Conservation (phyloP, 2,113 vertebrate genomes). For the Trogon surrucura region DNA sequence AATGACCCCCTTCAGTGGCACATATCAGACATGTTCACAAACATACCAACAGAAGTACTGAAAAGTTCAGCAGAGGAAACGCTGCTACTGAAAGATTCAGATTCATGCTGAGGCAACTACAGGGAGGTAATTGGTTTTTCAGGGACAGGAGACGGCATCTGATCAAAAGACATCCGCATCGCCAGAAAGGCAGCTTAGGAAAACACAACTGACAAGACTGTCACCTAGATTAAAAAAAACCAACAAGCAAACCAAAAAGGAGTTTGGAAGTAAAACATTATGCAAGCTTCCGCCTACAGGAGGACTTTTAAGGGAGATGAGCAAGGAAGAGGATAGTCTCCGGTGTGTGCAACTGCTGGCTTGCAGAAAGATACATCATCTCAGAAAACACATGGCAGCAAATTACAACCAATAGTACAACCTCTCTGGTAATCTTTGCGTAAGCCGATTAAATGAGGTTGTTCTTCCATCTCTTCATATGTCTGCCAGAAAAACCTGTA, state of each 20-base stretch:
- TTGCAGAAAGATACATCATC: fast-evolving
- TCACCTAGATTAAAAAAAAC: not conserved
- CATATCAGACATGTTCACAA: not conserved
- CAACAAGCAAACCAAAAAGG: not conserved
- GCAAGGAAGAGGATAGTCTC: not conserved
- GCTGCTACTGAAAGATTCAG: not conserved
- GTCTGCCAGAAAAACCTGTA: not conserved
- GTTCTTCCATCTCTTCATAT: not conserved
- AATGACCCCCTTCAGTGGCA: not conserved
- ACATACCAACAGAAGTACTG: not conserved
- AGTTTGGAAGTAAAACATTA: not conserved
- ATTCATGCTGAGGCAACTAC: not conserved
- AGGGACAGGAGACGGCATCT: not conserved
- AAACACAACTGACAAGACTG: not conserved
- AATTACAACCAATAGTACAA: not conserved
- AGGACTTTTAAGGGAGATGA: not conserved
- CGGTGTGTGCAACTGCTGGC: not conserved
- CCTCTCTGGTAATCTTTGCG: not conserved
- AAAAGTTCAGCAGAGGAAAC: not conserved
- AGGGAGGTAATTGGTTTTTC: not conserved
- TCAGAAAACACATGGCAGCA: not conserved
- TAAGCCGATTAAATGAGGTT: not conserved
- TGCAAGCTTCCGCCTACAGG: not conserved
- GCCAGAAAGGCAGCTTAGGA: not conserved
- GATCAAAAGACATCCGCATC: not conserved